phyloP scores from a whole-genome alignment of 1,140 invertebrate species.

The Gryllus bimaculatus region DNA sequence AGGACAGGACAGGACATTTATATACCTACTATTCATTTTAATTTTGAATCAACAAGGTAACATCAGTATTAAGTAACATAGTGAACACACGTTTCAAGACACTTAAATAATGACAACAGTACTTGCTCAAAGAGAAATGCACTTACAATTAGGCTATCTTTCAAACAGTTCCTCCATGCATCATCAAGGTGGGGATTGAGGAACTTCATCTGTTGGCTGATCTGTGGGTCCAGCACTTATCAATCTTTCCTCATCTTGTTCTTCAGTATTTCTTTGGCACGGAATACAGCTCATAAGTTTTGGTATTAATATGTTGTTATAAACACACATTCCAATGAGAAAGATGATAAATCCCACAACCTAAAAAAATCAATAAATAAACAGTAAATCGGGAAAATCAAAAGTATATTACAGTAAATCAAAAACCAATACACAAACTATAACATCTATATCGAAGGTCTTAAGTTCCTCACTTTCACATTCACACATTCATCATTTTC shows the following conservation, averaged over 20 bases:
- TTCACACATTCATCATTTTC: neutral
- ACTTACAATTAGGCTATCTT: no score
- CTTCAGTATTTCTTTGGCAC: neutral
- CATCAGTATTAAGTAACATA: no score
- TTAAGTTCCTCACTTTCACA: neutral
- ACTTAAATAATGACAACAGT: no score
- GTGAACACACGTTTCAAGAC: no score
- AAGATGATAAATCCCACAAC: conserved; percentile 63
- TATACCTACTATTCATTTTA: no score
- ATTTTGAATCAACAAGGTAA: no score
- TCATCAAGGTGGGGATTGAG: no score
- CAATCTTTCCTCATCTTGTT: neutral
- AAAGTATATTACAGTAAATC: neutral
- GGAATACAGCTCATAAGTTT: neutral
- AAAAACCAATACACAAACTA: neutral
- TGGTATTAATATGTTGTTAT: conserved; percentile 54
- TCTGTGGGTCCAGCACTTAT: neutral
- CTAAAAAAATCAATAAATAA: conserved; percentile 31
- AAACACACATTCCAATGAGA: conserved; percentile 64
- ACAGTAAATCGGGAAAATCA: neutral
- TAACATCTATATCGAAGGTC: neutral
- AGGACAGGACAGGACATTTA: no score
- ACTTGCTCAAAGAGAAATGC: no score
- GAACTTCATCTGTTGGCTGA: neutral
- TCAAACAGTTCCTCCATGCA: no score